phyloP scores from a whole-genome alignment of 2,888 invertebrate species.

The Platypus cylindrus region DNA sequence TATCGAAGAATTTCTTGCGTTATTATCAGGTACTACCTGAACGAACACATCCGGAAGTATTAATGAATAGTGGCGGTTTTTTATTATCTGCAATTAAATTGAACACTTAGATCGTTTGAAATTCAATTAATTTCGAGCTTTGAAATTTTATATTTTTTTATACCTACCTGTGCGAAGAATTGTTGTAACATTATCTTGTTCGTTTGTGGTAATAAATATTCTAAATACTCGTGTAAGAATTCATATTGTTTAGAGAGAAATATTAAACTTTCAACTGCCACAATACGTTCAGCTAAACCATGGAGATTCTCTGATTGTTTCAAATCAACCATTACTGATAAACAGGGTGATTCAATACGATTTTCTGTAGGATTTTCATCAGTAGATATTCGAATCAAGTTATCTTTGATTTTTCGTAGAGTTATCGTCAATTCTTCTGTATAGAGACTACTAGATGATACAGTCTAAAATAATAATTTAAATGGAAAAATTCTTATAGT shows the following conservation, averaged over 20 bases:
- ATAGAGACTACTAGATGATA: constrained; percentile 42
- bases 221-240: constrained; percentile 70
- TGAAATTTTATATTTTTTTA: too few species aligned
- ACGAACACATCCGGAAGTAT: constrained; percentile 89
- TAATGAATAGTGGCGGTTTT: constrained; percentile 85
- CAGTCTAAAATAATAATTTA: constrained; percentile 32
- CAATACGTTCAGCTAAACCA: constrained; percentile 74
- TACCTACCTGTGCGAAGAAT: constrained; percentile 49
- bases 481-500: neutral
- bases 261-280: constrained; percentile 85
- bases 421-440: constrained; percentile 58
- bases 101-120: constrained; percentile 18
- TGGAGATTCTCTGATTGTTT: constrained; percentile 59
- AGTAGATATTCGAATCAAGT: constrained; percentile 40
- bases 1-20: constrained; percentile 79
- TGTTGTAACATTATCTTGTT: constrained; percentile 54
- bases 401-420: constrained; percentile 65
- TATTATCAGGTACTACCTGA: constrained; percentile 82
- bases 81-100: constrained; percentile 57
- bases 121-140: constrained; percentile 2
- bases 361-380: constrained; percentile 27
- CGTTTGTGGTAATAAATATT: constrained; percentile 64
- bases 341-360: constrained; percentile 37
- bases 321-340: constrained; percentile 55
- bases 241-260: constrained; percentile 83